These are phyloP conservation scores for Anhinga rufa DNA, from an alignment of 2,113 vertebrate genomes.

Conservation along the genomic window DNA sequence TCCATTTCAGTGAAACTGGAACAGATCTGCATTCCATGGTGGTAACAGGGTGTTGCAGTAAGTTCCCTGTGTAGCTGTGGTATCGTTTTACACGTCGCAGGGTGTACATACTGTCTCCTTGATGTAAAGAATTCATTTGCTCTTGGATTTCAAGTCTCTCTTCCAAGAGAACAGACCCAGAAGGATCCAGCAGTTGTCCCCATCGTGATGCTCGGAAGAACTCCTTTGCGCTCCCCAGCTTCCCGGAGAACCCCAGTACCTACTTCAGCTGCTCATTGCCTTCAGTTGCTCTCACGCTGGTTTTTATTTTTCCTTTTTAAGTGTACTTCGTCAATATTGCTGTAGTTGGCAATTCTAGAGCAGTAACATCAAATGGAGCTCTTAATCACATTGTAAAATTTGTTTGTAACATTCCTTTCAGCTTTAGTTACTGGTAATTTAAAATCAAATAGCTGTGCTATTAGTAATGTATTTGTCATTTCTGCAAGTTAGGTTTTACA, in stretches of 20 bases:
- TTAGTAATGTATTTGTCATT: constrained; percentile 10
- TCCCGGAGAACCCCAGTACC: accelerated
- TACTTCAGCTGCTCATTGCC: neutral
- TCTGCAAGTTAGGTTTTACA: neutral
- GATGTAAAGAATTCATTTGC: neutral
- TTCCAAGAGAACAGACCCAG: accelerated
- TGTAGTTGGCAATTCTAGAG: neutral
- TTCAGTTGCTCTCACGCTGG: accelerated
- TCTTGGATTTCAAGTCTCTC: accelerated
- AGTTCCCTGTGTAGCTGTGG: accelerated
- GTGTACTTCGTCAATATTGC: neutral
- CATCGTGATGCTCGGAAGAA: accelerated
- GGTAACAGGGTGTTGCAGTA: accelerated
- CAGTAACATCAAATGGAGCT: neutral
- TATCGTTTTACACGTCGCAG: neutral
- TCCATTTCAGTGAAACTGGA: neutral
- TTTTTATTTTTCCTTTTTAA: accelerated
- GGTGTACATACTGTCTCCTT: accelerated
- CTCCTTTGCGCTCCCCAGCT: accelerated
- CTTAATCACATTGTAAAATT: neutral
- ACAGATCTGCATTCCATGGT: accelerated
- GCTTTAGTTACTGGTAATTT: constrained; percentile 57
- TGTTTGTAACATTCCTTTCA: constrained; percentile 55
- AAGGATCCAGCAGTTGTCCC: neutral
- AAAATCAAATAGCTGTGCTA: neutral